Evolutionary conservation across 2,888 invertebrate species (phyloP), one percentile per base, ranked within the genome.

Genomic region (Cerastis leucographa): DNA sequence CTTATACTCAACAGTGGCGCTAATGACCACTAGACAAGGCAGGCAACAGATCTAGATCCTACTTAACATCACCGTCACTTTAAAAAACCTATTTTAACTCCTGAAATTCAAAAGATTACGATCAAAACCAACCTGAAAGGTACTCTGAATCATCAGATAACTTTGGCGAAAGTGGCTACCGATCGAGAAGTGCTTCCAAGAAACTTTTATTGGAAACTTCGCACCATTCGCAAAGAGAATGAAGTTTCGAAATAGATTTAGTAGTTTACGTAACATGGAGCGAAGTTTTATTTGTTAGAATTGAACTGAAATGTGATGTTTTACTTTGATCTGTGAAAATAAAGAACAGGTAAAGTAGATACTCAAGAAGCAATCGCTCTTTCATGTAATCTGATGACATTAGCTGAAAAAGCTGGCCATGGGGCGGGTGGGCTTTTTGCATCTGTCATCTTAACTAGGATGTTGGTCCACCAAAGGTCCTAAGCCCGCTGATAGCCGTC

Each of bases 201-300:
- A 54, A 87, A 88, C 71, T 88, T 87, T 81, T 78, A 80, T 86
- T 78, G 69, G 51, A 84, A 87, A 88, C 84, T 88, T 78, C 51
- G 54, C 73, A 72, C 79, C 42, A 59, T 65, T 66, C 74, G 71
- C 77, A 78, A 81, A 84, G 81, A 81, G 79, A 80, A 71, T 54
- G 64, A 76, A 84, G 73, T 85, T 78, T 70, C 49, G 71, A 83
- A 88, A 86, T 88, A 71, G 84, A 77, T 86, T 84, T 81, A 84
- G 78, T 78, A 81, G 72, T 79, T 81, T 78, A 78, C 65, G 72
- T 76, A 71, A 71, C 59, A 68, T n/a, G 46, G 22, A 56, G 12
- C n/a, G 42, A 66, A 77, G 71, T 85, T 81, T 72, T 81, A 85
- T 70, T 85, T 85, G 66, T 70, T 73, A 12, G 73, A 70, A 72